Evolutionary conservation across 1,140 invertebrate species (phyloP), one percentile per base, ranked within the genome.

Genomic region (Trachymyrmex septentrionalis): DNA sequence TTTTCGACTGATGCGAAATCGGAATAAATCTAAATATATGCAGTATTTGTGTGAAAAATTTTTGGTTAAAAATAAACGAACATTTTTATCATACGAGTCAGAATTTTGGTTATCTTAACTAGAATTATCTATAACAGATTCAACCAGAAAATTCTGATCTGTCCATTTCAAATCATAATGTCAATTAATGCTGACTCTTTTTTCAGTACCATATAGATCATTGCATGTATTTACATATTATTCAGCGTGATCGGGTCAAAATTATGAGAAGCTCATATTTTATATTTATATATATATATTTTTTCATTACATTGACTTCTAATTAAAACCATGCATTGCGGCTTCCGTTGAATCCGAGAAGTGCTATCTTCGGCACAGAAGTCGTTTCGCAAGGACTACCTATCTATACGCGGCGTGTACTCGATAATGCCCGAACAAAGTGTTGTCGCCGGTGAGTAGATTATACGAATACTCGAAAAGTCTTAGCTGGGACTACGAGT

Each of bases 401-500:
- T 94, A 94, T 94, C 93, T 92, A 88, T 92, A 92, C 87, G 88
- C 88, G 87, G 67, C 93, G 84, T 94, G 94, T 94, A 93, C 92
- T 92, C 92, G 94, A 94, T 95, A 95, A 93, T 94, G 92, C 92
- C 77, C 69, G 88, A 84, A 94, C 93, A 94, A 94, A 94, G 92
- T 94, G 92, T 89, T 86, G 77, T 87, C 82, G 72, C 67, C 48
- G 53, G 67, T 87, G 87, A 92, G 84, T 90, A 89, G 84, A 92
- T 93, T 93, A 89, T 86, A 91, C 88, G 86, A 87, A 88, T 91
- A 87, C 64, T 85, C 66, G 87, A 91, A 93, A 91, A 93, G 90
- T 85, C 66, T 69, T 69, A 69, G 81, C 69, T 27, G 66, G 72
- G 73, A 55, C 44, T n/a, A 64, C 67, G 86, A 87, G 87, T 82